phyloP scores from a whole-genome alignment of 2,888 invertebrate species.

The Odontocerum albicorne region DNA sequence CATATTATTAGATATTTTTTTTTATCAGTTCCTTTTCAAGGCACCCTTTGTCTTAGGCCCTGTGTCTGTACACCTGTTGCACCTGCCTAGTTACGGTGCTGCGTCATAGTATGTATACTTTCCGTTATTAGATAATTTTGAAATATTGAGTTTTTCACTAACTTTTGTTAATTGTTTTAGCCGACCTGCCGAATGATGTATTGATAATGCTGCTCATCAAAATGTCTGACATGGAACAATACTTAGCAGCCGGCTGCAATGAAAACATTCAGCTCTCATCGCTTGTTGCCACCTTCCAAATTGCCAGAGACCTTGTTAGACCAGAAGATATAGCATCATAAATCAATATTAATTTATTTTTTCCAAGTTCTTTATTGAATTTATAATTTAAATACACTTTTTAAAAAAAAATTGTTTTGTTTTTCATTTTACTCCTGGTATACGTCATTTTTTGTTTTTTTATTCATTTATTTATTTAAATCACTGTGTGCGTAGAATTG shows the following conservation, averaged over 20 bases:
- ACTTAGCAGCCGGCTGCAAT: conserved; percentile 82
- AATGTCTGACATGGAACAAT: conserved; percentile 87
- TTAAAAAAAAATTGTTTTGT: not conserved
- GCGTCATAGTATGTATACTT: no score
- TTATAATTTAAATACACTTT: not conserved
- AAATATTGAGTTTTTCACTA: no score
- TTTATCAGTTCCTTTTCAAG: no score
- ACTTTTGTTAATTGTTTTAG: conserved; percentile 55
- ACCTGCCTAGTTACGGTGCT: no score
- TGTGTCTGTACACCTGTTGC: no score
- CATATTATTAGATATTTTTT: no score
- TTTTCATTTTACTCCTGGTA: not conserved
- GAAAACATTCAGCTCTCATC: conserved; percentile 91
- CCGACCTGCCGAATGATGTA: conserved; percentile 82
- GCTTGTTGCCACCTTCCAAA: conserved; percentile 85
- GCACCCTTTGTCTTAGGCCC: no score
- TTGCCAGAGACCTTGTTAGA: conserved; percentile 63
- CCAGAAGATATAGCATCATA: conserved; percentile 13
- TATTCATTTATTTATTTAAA: no score
- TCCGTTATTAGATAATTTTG: no score
- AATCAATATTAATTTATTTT: not conserved
- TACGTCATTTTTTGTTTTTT: no score
- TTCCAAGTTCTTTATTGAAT: not conserved
- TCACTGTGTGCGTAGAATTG: no score
- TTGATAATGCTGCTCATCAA: conserved; percentile 79